A percentile compares a stretch with the other conserved stretches of the same genome.
These are phyloP conservation scores for Thyatira batis DNA, from an alignment of 2,888 invertebrate genomes.

Conservation along the genomic window DNA sequence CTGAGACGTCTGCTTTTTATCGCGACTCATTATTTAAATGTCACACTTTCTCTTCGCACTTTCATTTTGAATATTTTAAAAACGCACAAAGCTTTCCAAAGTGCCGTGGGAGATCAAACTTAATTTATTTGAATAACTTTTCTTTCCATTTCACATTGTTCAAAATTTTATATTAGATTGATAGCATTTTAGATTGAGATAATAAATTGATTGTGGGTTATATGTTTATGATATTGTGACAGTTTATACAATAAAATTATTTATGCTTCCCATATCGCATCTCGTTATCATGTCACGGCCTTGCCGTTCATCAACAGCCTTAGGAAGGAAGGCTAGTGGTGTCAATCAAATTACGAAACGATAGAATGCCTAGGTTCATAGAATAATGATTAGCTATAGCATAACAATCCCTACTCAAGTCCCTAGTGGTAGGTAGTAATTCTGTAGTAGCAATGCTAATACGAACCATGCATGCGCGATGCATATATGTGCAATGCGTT, in stretches of 20 bases:
- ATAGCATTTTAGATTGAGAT: not conserved
- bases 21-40: conserved; percentile 54
- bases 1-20: conserved; percentile 32
- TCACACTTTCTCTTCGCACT: conserved; percentile 63
- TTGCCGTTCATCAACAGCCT: conserved; percentile 38
- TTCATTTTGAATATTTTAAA: conserved; percentile 58
- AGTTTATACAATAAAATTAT: too few relatives aligned
- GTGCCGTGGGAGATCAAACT: conserved; percentile 26
- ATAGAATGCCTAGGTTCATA: conserved; percentile 24
- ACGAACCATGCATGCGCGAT: conserved; percentile 21
- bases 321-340: conserved; percentile 11
- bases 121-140: conserved; percentile 2
- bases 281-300: conserved; percentile 26
- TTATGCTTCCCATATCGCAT: conserved; percentile 1
- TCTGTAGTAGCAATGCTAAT: conserved; percentile 7
- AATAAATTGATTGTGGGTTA: not conserved
- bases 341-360: conserved; percentile 48
- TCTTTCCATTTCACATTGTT: not conserved
- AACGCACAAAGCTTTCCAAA: conserved; percentile 51
- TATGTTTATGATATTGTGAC: not conserved
- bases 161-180: not conserved
- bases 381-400: conserved; percentile 43
- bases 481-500: conserved; percentile 25
- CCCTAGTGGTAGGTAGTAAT: conserved; percentile 20
- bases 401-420: conserved; percentile 3